Conservation (phyloP, 2,888 invertebrate species). For the Hirtodrosophila cameraria region DNA sequence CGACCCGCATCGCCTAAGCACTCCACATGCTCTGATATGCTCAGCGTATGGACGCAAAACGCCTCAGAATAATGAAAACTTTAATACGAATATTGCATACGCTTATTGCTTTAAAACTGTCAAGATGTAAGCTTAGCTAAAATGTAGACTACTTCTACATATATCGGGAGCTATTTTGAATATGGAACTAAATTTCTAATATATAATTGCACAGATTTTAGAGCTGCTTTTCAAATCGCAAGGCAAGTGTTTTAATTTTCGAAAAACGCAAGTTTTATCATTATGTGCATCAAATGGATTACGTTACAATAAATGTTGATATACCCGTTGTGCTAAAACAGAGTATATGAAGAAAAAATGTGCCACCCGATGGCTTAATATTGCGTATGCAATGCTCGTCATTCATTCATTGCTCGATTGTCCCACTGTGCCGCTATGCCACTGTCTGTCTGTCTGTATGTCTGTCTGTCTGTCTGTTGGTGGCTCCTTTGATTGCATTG, state of each 20-base stretch:
- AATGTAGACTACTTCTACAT: no score
- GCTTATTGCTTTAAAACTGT: conserved; percentile 8
- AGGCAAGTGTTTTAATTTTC: no score
- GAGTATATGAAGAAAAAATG: conserved; percentile 11
- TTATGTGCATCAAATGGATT: no score
- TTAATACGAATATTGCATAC: conserved; percentile 14
- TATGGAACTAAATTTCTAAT: no score
- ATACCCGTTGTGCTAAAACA: not conserved
- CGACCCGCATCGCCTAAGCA: conserved; percentile 67
- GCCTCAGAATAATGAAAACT: not conserved
- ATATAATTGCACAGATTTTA: no score
- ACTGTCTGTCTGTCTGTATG: not conserved
- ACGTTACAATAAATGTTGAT: not conserved
- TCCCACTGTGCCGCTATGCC: conserved; percentile 10
- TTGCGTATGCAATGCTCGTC: conserved; percentile 68
- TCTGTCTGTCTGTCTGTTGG: conserved; percentile 21
- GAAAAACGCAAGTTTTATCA: no score
- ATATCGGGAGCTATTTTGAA: no score
- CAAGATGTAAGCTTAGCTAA: no score
- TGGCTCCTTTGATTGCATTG: conserved; percentile 78
- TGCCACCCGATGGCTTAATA: conserved; percentile 65
- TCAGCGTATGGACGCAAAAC: conserved; percentile 18
- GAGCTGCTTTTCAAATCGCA: no score
- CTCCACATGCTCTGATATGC: conserved; percentile 31
- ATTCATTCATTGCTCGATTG: conserved; percentile 66